Conservation (phyloP, 1,140 invertebrate species). For the Yoshiicerus persimilis region DNA sequence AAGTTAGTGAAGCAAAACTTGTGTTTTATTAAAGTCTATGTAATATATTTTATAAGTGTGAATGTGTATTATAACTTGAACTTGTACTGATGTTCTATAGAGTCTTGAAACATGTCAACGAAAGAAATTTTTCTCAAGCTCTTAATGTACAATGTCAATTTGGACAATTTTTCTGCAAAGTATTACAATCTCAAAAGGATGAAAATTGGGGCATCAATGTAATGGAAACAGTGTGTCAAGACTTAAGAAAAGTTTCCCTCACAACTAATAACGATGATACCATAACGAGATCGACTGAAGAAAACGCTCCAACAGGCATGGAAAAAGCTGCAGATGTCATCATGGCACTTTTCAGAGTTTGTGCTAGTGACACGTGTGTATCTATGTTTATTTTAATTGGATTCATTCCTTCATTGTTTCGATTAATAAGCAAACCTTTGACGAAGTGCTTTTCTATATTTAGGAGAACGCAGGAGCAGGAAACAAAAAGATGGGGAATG, state of each 20-base stretch:
- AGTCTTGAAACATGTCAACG: slow-evolving; percentile 64
- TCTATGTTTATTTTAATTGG: not conserved
- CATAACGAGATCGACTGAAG: slow-evolving; percentile 49
- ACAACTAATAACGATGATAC: slow-evolving; percentile 59
- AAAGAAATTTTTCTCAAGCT: slow-evolving; percentile 71
- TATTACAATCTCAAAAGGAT: slow-evolving; percentile 85
- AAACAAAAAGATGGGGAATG: slow-evolving; percentile 95
- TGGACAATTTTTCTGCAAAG: slow-evolving; percentile 76
- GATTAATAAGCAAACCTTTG: too few relatives aligned
- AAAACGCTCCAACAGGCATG: slow-evolving; percentile 55
- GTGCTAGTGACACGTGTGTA: slow-evolving; percentile 85
- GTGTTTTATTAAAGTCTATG: too few relatives aligned
- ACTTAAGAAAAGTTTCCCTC: slow-evolving; percentile 80
- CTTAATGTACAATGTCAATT: slow-evolving; percentile 76
- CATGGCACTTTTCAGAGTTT: slow-evolving; percentile 92
- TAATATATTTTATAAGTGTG: not conserved
- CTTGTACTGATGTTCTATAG: slow-evolving; percentile 56
- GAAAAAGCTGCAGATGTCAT: slow-evolving; percentile 80
- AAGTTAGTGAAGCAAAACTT: slow-evolving; percentile 57
- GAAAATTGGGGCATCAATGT: slow-evolving; percentile 94
- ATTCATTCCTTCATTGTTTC: not conserved
- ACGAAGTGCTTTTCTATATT: slow-evolving; percentile 43
- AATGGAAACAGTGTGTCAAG: slow-evolving; percentile 84
- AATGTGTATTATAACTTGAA: not conserved
- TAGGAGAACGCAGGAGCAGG: slow-evolving; percentile 75